phyloP scores from a whole-genome alignment of 2,888 invertebrate species.

The Synergus umbraculus region DNA sequence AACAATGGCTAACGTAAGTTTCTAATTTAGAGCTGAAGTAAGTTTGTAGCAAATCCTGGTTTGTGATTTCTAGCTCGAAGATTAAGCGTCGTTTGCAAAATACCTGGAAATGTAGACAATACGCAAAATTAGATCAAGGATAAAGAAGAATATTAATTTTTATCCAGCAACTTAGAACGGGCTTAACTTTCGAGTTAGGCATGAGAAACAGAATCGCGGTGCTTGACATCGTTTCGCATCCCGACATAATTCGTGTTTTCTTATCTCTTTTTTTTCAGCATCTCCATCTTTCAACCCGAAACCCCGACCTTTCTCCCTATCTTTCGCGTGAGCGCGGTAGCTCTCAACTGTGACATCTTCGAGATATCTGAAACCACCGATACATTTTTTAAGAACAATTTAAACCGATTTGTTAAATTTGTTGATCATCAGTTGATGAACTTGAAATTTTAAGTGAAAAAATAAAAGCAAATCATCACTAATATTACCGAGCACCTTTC shows the following conservation, averaged over 20 bases:
- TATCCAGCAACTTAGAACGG: background rate
- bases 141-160: background rate
- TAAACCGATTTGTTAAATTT: background rate
- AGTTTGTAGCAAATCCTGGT: background rate
- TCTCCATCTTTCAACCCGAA: slow-evolving; percentile 81
- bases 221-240: slow-evolving; percentile 33
- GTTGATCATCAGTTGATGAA: background rate
- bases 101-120: background rate
- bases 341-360: slow-evolving; percentile 71
- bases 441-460: background rate
- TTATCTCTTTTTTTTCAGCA: slow-evolving; percentile 80
- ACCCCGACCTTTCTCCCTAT: slow-evolving; percentile 81
- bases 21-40: slow-evolving; percentile 30
- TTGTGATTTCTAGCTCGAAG: background rate
- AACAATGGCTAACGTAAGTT: background rate
- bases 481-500: background rate
- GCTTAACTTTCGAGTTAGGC: background rate
- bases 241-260: slow-evolving; percentile 69
- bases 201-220: background rate
- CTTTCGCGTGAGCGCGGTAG: slow-evolving; percentile 77
- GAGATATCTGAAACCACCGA: slow-evolving; percentile 44
- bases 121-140: background rate
- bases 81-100: background rate
- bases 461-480: background rate
- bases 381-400: background rate